Conservation (phyloP, 2,113 vertebrate genomes). For the Dipodomys spectabilis region DNA sequence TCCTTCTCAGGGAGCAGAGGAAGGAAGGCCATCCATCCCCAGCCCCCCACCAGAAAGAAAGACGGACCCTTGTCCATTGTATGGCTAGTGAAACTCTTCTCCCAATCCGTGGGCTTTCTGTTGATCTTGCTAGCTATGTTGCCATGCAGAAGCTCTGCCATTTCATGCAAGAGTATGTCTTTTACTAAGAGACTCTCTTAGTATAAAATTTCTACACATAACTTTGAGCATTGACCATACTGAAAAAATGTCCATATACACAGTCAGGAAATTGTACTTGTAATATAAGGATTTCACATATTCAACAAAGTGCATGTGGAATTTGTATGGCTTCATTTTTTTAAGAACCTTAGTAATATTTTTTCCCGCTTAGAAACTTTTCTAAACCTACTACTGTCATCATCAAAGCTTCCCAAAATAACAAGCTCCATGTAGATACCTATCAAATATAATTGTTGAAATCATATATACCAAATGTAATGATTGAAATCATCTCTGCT, state of each 20-base stretch:
- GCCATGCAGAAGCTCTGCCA: too few species aligned
- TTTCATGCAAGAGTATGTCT: too few species aligned
- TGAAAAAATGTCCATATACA: background rate
- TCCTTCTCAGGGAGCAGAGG: too few species aligned
- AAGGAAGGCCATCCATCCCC: too few species aligned
- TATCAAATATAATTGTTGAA: background rate
- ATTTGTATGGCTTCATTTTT: background rate
- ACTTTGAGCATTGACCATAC: background rate
- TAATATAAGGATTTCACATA: background rate
- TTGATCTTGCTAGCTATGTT: too few species aligned
- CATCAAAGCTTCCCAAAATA: background rate
- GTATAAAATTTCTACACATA: background rate
- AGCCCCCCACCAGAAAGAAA: too few species aligned
- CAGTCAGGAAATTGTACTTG: background rate
- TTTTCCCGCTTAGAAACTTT: background rate
- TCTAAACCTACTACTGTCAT: background rate
- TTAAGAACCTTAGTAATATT: background rate
- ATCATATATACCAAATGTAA: background rate
- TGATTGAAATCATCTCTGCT: slow-evolving; percentile 12
- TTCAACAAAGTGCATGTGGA: background rate
- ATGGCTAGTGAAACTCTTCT: too few species aligned
- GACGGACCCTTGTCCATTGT: too few species aligned
- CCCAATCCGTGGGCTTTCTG: too few species aligned
- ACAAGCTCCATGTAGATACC: background rate
- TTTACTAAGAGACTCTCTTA: background rate